Conservation (phyloP, 1,140 invertebrate genomes). For the Nephila pilipes region DNA sequence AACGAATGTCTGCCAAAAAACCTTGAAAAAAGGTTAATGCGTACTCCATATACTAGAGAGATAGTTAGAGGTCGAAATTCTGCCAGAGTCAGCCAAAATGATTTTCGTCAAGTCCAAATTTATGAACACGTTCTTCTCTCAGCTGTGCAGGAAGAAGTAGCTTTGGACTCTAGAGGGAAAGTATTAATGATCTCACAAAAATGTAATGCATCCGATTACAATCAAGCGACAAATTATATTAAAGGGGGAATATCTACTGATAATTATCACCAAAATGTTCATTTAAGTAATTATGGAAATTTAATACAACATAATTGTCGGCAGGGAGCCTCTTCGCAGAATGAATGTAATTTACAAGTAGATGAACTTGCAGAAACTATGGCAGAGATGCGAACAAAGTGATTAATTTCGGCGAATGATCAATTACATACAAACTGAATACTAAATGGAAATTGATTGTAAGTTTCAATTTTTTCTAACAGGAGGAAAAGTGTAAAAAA, state of each 20-base stretch:
- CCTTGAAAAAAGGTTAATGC: constrained; percentile 79
- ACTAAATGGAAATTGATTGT: no score
- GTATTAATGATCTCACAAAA: constrained; percentile 50
- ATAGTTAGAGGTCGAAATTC: constrained; percentile 27
- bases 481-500: no score
- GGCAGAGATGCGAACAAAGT: constrained; percentile 41
- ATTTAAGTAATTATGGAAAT: constrained; percentile 6
- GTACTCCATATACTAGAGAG: constrained; percentile 73
- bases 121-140: not conserved
- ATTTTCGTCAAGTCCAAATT: not conserved
- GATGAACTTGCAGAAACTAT: constrained; percentile 29
- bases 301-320: not conserved
- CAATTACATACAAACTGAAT: no score
- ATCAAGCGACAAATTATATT: not conserved
- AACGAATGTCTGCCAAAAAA: constrained; percentile 79
- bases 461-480: no score
- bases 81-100: not conserved
- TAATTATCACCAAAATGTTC: not conserved
- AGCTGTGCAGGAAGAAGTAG: constrained; percentile 68
- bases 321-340: constrained; percentile 32
- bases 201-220: not conserved
- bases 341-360: constrained; percentile 17
- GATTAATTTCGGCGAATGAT: constrained; percentile 83
- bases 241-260: not conserved
- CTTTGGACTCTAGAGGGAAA: constrained; percentile 63